Base-by-base conservation (phyloP, 2,888 invertebrate genomes). In the Drosophila antonietae region DNA sequence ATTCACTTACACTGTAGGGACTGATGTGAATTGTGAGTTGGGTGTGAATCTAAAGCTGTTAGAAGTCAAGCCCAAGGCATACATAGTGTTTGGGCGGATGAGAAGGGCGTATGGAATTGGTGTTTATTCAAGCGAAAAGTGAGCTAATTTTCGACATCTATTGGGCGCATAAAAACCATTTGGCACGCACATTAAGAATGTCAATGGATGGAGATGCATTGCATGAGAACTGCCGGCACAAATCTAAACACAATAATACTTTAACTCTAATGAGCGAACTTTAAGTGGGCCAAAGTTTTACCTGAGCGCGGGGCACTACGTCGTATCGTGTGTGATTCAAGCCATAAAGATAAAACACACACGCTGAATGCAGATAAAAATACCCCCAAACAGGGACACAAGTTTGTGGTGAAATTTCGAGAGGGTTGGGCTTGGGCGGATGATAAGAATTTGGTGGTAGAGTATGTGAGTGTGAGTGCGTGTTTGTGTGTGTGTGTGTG, bases 311-410 rank as follows among this genome's bases (percentile, higher is more conserved):
- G 68, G 60, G 59, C 47, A 28, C 55, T 57, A 23, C 56, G 46
- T 35, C 47, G 64, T 39, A 35, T 66, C 51, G 57, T 62, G 73
- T 86, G 89, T 87, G 84, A 78, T 75, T 70, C 68, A 75, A 83
- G 84, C 62, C 87, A 84, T 86, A 75, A 88, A 83, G 83, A 88
- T 83, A 83, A 86, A 81, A 68, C 78, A 78, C 70, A 73, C 68
- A 73, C 66, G 66, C 69, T 63, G 71, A 79, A 68, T 69, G 74
- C 81, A 74, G 81, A 71, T 74, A 69, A 61, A 68, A 80, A 61
- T 68, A 65, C 68, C 65, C 72, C 75, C 66, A 69, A 70, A 74
- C 66, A 69, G 62, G 73, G 69, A 72, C 68, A 74, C 51, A 68
- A 68, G 73, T 62, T 73, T 65, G 60, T 31, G 73, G 77, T 55